A percentile compares a stretch with the other conserved stretches of the same genome.
Conservation (phyloP, 2,888 invertebrate species). For the Adineta ricciae region DNA sequence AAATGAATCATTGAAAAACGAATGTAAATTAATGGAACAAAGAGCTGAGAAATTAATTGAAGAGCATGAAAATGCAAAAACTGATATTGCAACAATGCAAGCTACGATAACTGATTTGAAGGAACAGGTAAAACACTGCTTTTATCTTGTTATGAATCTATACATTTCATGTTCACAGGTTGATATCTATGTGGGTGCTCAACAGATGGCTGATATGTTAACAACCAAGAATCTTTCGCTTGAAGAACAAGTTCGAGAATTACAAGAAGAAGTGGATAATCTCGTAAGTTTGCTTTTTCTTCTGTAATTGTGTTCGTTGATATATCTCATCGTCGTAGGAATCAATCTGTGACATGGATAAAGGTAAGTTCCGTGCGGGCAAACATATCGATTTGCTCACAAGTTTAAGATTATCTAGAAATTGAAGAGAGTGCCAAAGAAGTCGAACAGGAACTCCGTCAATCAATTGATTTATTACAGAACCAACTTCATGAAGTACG, state of each 20-base stretch:
- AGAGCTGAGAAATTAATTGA: slow-evolving; percentile 57
- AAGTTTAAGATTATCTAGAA: neutral
- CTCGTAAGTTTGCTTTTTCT: slow-evolving; percentile 59
- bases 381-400: no score
- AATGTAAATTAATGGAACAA: slow-evolving; percentile 36
- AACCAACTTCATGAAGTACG: slow-evolving; percentile 68
- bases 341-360: slow-evolving; percentile 70
- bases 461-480: slow-evolving; percentile 81
- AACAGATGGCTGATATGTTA: slow-evolving; percentile 92
- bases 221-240: slow-evolving; percentile 84
- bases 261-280: slow-evolving; percentile 83
- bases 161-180: slow-evolving; percentile 55
- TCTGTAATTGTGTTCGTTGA: neutral
- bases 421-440: slow-evolving; percentile 64
- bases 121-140: slow-evolving; percentile 60
- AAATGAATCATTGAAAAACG: slow-evolving; percentile 61
- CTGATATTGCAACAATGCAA: slow-evolving; percentile 71
- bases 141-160: no score
- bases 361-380: slow-evolving; percentile 46
- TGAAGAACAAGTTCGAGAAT: slow-evolving; percentile 76
- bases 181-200: slow-evolving; percentile 91
- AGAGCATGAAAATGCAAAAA: slow-evolving; percentile 79
- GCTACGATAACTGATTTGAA: slow-evolving; percentile 78
- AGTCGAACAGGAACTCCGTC: slow-evolving; percentile 82
- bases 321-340: slow-evolving; percentile 45